These are phyloP conservation scores for Pelobates fuscus DNA, from an alignment of 2,113 vertebrate genomes.

Conservation along the genomic window DNA sequence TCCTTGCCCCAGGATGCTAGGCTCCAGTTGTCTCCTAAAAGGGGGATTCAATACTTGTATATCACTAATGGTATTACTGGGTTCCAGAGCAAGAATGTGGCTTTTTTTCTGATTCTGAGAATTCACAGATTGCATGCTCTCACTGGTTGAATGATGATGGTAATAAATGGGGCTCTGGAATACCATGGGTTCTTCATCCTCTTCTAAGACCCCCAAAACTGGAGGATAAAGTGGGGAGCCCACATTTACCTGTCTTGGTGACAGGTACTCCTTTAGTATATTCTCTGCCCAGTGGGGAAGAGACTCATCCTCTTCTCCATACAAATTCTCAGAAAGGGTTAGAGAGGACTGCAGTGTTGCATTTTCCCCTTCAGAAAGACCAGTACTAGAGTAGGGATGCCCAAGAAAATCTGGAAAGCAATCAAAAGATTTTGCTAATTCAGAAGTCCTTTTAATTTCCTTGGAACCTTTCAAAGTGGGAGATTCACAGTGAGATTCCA, in stretches of 20 bases:
- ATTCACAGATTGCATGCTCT: not conserved
- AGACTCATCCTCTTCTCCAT: conserved; percentile 1
- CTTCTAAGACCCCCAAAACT: not conserved
- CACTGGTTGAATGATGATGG: not conserved
- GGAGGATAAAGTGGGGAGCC: not conserved
- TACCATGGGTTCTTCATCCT: not conserved
- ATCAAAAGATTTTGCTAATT: conserved; percentile 40
- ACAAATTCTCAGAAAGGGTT: not conserved
- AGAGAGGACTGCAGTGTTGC: not conserved
- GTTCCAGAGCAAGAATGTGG: too few species aligned
- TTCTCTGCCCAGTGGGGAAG: conserved; percentile 33
- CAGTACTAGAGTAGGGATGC: not conserved
- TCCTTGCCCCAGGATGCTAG: not conserved
- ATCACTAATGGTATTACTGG: not conserved
- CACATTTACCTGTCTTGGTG: not conserved
- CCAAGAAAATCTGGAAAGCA: not conserved
- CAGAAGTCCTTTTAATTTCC: not conserved
- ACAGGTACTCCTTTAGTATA: conserved; percentile 31
- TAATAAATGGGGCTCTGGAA: conserved; percentile 25
- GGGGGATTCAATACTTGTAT: not conserved
- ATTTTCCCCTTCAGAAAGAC: not conserved
- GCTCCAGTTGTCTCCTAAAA: not conserved
- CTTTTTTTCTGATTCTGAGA: not conserved
- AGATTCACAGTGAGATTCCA: not conserved
- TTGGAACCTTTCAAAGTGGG: not conserved